A percentile compares a stretch with the other conserved stretches of the same genome.
These are phyloP conservation scores for Ecliptopera silaceata DNA, from an alignment of 2,888 invertebrate genomes.

Conservation along the genomic window DNA sequence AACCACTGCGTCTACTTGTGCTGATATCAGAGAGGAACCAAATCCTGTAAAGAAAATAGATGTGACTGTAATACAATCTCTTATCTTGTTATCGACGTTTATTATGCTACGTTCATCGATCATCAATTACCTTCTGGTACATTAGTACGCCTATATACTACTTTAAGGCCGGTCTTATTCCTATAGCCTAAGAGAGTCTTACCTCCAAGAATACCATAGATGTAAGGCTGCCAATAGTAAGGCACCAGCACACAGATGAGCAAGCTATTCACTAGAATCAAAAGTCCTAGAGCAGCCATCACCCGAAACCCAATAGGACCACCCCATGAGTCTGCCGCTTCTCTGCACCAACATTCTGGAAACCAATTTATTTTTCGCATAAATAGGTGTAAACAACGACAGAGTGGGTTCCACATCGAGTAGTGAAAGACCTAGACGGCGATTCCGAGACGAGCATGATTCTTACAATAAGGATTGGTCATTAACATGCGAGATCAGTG, in stretches of 20 bases:
- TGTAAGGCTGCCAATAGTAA: conserved; percentile 55
- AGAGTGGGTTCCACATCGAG: too few species aligned
- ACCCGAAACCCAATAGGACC: conserved; percentile 64
- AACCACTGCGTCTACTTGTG: conserved; percentile 75
- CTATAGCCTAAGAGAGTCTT: not conserved
- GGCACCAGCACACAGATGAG: conserved; percentile 62
- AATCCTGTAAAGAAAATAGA: conserved; percentile 58
- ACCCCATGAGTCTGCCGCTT: conserved; percentile 78
- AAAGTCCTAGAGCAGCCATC: conserved; percentile 65
- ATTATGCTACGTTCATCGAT: not conserved
- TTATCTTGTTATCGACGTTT: not conserved
- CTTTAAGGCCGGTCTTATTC: too few species aligned
- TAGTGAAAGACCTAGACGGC: too few species aligned
- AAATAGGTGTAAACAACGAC: too few species aligned
- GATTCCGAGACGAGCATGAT: too few species aligned
- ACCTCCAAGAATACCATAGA: conserved; percentile 72
- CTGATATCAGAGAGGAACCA: conserved; percentile 73
- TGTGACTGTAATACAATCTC: not conserved
- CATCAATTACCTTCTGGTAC: too few species aligned
- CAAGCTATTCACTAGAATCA: conserved; percentile 57
- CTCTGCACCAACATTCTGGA: conserved; percentile 79
- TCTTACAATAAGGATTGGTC: too few species aligned
- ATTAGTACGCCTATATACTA: too few species aligned
- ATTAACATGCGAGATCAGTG: too few species aligned
- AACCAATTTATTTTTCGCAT: conserved; percentile 12